phyloP scores from a whole-genome alignment of 2,113 vertebrate species.

The Hydropotes inermis region DNA sequence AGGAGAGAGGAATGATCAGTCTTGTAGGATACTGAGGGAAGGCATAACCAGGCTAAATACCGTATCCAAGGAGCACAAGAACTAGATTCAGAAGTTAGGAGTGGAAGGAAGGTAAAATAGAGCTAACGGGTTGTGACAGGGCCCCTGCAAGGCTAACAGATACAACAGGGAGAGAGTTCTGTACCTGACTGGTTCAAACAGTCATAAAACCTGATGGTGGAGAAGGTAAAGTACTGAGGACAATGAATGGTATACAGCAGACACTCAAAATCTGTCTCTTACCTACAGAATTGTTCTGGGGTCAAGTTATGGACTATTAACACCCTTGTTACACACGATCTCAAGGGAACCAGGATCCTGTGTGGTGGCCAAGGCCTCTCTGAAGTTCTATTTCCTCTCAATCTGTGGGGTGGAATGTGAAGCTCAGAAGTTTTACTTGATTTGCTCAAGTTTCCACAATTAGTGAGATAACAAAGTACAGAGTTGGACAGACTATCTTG shows the following conservation, averaged over 20 bases:
- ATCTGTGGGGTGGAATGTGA: not conserved
- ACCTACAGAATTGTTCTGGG: not conserved
- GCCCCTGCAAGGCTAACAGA: not conserved
- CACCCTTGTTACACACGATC: not conserved
- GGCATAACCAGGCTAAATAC: not conserved
- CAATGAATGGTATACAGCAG: not conserved
- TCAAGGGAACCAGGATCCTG: not conserved
- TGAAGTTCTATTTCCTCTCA: not conserved
- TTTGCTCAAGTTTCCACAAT: not conserved
- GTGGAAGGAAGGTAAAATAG: not conserved
- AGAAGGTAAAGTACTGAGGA: not conserved
- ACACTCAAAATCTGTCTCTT: not conserved
- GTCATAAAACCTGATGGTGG: not conserved
- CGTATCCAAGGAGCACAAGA: not conserved
- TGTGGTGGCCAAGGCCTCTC: not conserved
- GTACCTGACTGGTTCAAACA: not conserved
- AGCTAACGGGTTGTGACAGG: accelerated
- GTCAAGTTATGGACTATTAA: not conserved
- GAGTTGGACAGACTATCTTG: not conserved
- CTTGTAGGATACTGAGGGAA: not conserved
- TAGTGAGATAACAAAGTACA: not conserved
- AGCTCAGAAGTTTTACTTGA: not conserved
- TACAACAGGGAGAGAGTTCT: not conserved
- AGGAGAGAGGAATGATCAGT: not conserved
- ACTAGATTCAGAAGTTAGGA: not conserved